Base-by-base conservation (phyloP, 2,888 invertebrate genomes). In the Drosophila nigricruria region DNA sequence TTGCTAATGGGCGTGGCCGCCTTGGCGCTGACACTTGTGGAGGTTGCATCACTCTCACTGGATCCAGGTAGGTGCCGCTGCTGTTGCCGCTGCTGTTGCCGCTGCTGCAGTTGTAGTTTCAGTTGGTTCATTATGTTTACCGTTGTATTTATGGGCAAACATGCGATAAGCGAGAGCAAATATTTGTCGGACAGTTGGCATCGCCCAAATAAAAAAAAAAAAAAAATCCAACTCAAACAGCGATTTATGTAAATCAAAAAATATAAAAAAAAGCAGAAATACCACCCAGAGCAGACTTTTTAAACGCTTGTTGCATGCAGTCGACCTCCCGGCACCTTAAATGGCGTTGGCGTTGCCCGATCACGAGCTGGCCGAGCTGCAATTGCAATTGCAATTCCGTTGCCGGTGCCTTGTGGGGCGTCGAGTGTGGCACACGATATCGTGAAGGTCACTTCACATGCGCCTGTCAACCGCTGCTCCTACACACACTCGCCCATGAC, bases 21-120 rank as follows among this genome's bases (percentile, higher is more conserved):
- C 71, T 65, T 84, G 79, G 85, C 77, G 73, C 77, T 90, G 87
- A 82, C 84, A 71, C 61, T 91, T 76, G 90, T 81, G 79, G 86
- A 90, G 83, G 91, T 91, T 82, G 82, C 90, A 79, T 88, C 92
- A 79, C 85, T 93, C 79, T 93, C 93, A 73, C 87, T 93, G 70
- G 93, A 93, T 91, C 93, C 93, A 93, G 93, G 93, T 93, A 91
- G 65, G 81, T 73, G 63, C 64, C 50, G 61, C 42, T 30, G 63
- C 64, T 47, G 61, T 36, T 30, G 32, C 20, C 14, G 45, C 36
- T 43, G 32, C 32, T 8, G 42, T 18, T 36, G 47, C 18, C 0
- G 20, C 5, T 38, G 47, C 52, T 20, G 53, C 18, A 36, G 25
- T 12, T 49, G 30, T 16, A 27, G 27, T 47, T 47, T 47, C 18